Evolutionary conservation across 37 sponge, comb jelly and placozoan genomes (phyloP).

Genomic region (Spongia lamella): DNA sequence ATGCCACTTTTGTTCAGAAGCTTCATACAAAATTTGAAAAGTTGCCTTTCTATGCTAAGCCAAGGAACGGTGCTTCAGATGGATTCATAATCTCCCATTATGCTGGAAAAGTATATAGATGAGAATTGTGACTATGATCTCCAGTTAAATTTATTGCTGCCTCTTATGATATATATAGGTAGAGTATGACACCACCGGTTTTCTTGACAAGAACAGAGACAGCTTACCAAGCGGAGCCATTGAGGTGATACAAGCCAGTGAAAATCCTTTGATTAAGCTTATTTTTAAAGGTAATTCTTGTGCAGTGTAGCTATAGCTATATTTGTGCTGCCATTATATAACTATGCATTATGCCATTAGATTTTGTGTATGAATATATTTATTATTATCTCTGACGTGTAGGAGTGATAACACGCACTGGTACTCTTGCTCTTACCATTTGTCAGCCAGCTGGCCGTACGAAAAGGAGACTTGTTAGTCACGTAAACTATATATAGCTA

Average conservation of each 20-base stretch:
- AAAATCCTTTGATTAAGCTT: slow-evolving; percentile 42
- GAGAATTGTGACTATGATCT: too few species aligned
- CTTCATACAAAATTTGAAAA: slow-evolving; percentile 56
- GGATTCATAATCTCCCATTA: slow-evolving; percentile 65
- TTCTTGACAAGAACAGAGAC: slow-evolving; percentile 86
- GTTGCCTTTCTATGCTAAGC: slow-evolving; percentile 35
- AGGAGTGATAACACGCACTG: slow-evolving; percentile 72
- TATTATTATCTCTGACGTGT: not conserved
- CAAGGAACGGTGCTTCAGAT: slow-evolving; percentile 59
- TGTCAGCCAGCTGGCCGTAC: slow-evolving; percentile 28
- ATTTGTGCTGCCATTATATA: too few species aligned
- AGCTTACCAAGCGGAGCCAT: slow-evolving; percentile 61
- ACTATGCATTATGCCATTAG: too few species aligned
- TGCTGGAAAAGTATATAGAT: slow-evolving; percentile 71
- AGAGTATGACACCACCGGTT: slow-evolving; percentile 53
- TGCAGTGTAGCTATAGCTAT: too few species aligned
- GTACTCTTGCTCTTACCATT: slow-evolving; percentile 64
- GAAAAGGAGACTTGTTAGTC: slow-evolving; percentile 13
- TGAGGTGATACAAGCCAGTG: slow-evolving; percentile 65
- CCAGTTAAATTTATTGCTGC: too few species aligned
- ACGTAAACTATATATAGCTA: too few species aligned
- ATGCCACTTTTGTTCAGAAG: slow-evolving; percentile 61
- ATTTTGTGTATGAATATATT: too few species aligned
- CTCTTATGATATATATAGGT: slow-evolving; percentile 43
- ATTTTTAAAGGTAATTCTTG: slow-evolving; percentile 58